Evolutionary conservation across 2,888 invertebrate species (phyloP), one percentile per base, ranked within the genome.

Genomic region (Eremobia ochroleuca): DNA sequence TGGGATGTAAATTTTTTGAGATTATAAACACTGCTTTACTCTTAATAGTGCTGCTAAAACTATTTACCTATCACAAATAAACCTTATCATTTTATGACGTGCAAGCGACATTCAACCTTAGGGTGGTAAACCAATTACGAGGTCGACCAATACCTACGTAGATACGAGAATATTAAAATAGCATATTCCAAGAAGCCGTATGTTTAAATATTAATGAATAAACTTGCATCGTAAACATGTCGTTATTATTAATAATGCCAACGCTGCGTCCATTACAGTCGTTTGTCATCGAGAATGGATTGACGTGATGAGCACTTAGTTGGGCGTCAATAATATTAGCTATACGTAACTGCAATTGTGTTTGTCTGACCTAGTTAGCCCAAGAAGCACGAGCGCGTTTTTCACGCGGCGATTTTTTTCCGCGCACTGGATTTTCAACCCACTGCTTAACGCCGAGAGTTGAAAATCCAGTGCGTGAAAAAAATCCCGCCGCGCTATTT

Each of bases 231-330:
- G 21, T 68, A 72, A 55, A 79, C 31, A 58, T 31, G 52, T 55
- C 52, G 43, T 28, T 43, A 64, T 4, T 18, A 25, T 59, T 34
- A 61, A 61, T 66, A 74, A 68, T 61, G 52, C 40, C 31, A 28
- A 55, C 83, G 65, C 67, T 75, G 69, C 79, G 79, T 84, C 75
- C 75, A 78, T 78, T 83, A 73, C 69, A 46, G 67, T 13, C 28
- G 34, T 83, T 55, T 86, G 74, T 66, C 71, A 74, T 4, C n/a
- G 6, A n/a, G 55, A 68, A 77, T 65, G 61, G 65, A 72, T 74
- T 77, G 83, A 58, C 49, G 55, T 62, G 73, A 59, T 77, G 72
- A 58, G 49, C 86, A 83, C 73, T 77, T 69, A 77, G 66, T 25
- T 70, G 1, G n/a, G 21, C 64, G 76, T 62, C 73, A 76, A 72